Evolutionary conservation across 35 echinoderm and acorn worm species (phyloP), one percentile per base, ranked within the genome.

Genomic region (Holothuria glaberrima): DNA sequence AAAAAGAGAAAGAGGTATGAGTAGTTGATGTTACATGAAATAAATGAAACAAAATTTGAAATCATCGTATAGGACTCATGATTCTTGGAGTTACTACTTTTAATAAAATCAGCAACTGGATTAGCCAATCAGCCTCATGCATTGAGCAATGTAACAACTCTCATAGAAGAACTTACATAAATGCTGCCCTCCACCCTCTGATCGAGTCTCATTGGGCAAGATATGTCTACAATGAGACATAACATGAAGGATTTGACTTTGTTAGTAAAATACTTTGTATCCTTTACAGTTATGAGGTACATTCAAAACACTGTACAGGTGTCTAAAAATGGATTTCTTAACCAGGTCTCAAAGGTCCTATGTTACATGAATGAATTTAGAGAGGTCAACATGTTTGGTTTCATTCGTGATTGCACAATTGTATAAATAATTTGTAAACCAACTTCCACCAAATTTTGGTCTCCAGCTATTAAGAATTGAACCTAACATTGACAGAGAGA

Each of bases 71-170:
- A 10, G 44, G 4, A 5, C 44, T 46, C 44, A 46, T 46, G 44
- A 46, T 46, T 46, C 44, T 46, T 46, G 10, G 44, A 5, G 44
- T 46, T 5, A 46, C 44, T 46, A 46, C 44, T 46, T 46, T 30
- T 31, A 33, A 20, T 33, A 32, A 73, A 73, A 27, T 73, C 70
- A 73, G 70, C 70, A 73, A 73, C 32, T 73, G 70, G 70, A 73
- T 73, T 73, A 73, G 70, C 70, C 70, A 73, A 73, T 73, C 70
- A 73, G 70, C 70, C 30, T 73, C 70, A 73, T 33, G 19, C 10
- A 33, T 32, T 73, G 18, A 35, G 36, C 36, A 33, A 33, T 35
- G 29, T 31, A 20, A 73, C 36, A 18, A 73, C 70, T 12, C 30
- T 28, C 29, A 73, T 19, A 31, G 61, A 65, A 73, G 36, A 20